Evolutionary conservation across 2,113 vertebrate species (phyloP), one percentile per base, ranked within the genome.

Genomic region (Plectropomus leopardus): DNA sequence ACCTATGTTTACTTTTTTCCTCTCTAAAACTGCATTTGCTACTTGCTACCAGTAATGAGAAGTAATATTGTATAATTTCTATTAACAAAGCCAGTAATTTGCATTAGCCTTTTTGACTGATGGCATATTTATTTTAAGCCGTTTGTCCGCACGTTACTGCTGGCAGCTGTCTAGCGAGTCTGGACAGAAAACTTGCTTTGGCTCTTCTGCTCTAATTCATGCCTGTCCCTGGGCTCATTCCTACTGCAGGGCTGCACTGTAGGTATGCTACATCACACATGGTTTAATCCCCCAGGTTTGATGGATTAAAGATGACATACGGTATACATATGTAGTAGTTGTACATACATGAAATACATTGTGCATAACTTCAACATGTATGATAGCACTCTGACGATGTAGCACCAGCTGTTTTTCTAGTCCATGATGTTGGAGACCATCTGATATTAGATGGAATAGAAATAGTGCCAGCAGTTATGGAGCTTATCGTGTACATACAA

Each of bases 141-240:
- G n/a, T n/a, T n/a, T n/a, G n/a, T n/a, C n/a, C n/a, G 7, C 51
- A 65, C 21, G 24, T 83, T 78, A 64, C 64, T 80, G 44, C 68
- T 54, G 69, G 70, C 77, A 86, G 81, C 82, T 85, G 67, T 82
- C 73, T 71, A 66, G 48, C 16, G 30, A 70, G 72, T 78, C 78
- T 78, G 74, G 69, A 55, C 83, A 71, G 69, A 76, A 76, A 86
- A 82, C 79, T 68, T 81, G 59, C 23, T 53, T 48, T 67, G 8
- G 21, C 45, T 84, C 72, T 94, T 94, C 90, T 94, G 92, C 87
- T 92, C 86, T 83, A 92, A 80, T 93, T 93, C 88, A 82, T 90
- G 69, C 61, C 26, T 67, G 63, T 58, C 76, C 72, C 53, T 51
- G 78, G 76, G 55, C 82, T 73, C 79, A 61, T 78, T 40, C 30